These are phyloP conservation scores for Seira sanloemensis DNA, from an alignment of 2,888 invertebrate species.

Conservation along the genomic window DNA sequence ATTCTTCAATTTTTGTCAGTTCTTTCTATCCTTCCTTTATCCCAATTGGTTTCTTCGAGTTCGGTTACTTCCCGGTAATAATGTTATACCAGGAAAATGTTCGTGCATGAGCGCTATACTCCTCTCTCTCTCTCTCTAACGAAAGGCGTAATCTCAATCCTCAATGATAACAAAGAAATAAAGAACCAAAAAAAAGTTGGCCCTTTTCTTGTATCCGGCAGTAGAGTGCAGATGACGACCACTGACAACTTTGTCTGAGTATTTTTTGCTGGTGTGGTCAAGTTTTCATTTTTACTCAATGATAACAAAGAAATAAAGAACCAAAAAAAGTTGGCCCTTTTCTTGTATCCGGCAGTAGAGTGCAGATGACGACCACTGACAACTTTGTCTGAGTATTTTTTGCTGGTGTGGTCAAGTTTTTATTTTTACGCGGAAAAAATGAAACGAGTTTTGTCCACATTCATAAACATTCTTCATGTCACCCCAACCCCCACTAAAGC, in stretches of 20 bases:
- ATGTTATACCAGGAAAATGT: not conserved
- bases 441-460: not conserved
- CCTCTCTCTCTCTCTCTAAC: too few relatives aligned
- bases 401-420: not conserved
- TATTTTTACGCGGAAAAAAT: not conserved
- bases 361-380: slow-evolving; percentile 4
- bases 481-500: not conserved
- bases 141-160: not conserved
- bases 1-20: not conserved
- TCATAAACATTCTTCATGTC: not conserved
- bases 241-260: not conserved
- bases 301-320: too few relatives aligned
- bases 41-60: not conserved
- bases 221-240: not conserved
- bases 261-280: not conserved
- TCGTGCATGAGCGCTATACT: not conserved
- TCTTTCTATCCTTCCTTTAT: not conserved
- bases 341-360: too few relatives aligned
- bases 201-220: too few relatives aligned
- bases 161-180: not conserved
- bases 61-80: not conserved
- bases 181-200: not conserved
- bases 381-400: not conserved
- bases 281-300: not conserved
- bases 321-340: too few relatives aligned